Percentiles rank a stretch among this genome's conserved stretches.
Evolutionary conservation across 2,113 vertebrate genomes (phyloP).

Genomic region (Cnemophilus loriae): DNA sequence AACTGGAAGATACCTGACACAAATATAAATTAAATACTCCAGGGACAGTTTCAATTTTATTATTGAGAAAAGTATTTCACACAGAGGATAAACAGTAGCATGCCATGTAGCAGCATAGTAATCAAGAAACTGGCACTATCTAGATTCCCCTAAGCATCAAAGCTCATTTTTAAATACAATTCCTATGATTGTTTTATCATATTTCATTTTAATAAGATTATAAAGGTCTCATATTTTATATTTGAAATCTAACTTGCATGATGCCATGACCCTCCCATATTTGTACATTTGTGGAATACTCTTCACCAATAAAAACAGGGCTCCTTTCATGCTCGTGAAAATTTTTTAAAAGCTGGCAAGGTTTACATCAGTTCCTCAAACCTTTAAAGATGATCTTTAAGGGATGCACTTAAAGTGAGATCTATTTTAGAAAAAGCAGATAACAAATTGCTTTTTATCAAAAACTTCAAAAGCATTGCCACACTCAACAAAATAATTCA

Average conservation of each 20-base stretch:
- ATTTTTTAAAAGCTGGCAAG: neutral
- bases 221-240: neutral
- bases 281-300: neutral
- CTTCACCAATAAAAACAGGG: neutral
- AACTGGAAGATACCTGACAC: neutral
- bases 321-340: neutral
- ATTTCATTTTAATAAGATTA: neutral
- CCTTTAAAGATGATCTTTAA: neutral
- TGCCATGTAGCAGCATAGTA: neutral
- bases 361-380: neutral
- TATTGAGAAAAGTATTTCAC: neutral
- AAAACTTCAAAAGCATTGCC: accelerated
- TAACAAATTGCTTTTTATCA: neutral
- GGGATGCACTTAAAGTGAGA: neutral
- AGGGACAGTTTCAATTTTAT: neutral
- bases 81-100: neutral
- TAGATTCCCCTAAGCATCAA: neutral
- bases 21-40: neutral
- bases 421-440: neutral
- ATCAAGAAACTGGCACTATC: neutral
- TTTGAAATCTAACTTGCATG: neutral
- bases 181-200: neutral
- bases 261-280: neutral
- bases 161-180: neutral
- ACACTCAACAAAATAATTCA: neutral